Evolutionary conservation across 1,140 invertebrate genomes (phyloP).

Genomic region (Pachyrhynchus sulphureomaculatus): DNA sequence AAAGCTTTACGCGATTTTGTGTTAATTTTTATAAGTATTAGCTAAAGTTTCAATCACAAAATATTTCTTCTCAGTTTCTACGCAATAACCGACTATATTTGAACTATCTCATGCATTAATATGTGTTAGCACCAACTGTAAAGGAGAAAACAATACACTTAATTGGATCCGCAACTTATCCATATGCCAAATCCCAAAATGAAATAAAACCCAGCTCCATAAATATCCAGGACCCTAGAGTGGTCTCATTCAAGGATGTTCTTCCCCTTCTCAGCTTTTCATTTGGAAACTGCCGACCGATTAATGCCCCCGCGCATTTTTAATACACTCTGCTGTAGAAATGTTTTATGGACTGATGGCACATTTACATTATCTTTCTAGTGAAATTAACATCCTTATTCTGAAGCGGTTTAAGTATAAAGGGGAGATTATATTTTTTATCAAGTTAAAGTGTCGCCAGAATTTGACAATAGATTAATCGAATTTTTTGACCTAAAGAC

Average conservation of each 20-base stretch:
- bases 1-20: too few species aligned
- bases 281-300: conserved; percentile 37
- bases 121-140: background rate
- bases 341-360: conserved; percentile 35
- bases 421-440: conserved; percentile 8
- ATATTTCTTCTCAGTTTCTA: too few species aligned
- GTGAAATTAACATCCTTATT: conserved; percentile 26
- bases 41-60: too few species aligned
- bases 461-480: too few species aligned
- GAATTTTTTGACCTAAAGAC: too few species aligned
- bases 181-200: background rate
- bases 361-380: conserved; percentile 32
- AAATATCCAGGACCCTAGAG: conserved; percentile 25
- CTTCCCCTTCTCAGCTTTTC: conserved; percentile 26
- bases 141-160: background rate
- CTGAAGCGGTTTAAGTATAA: conserved; percentile 1
- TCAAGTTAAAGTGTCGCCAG: too few species aligned
- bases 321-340: conserved; percentile 31
- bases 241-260: conserved; percentile 22
- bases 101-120: too few species aligned
- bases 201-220: conserved; percentile 5
- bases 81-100: too few species aligned
- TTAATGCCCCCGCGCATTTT: conserved; percentile 34
- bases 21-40: too few species aligned
- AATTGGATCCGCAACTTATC: background rate